phyloP scores from a whole-genome alignment of 2,113 vertebrate species.

The Anoplopoma fimbria region DNA sequence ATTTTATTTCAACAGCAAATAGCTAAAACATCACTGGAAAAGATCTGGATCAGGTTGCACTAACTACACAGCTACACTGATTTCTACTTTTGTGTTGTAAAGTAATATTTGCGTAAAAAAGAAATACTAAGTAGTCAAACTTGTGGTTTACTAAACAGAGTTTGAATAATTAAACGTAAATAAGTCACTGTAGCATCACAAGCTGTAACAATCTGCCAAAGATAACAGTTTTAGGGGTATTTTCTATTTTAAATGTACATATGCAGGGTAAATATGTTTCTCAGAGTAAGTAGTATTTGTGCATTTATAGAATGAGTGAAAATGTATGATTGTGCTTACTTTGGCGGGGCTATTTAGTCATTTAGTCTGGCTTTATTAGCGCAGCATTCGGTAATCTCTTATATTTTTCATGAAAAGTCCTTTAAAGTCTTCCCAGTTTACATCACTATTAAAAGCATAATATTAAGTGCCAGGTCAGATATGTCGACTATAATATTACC shows the following conservation, averaged over 20 bases:
- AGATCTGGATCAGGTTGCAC: background rate
- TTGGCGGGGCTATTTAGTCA: background rate
- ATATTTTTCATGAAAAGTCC: background rate
- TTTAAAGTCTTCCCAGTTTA: background rate
- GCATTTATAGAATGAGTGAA: background rate
- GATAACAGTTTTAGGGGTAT: background rate
- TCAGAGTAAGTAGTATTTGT: background rate
- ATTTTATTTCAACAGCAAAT: background rate
- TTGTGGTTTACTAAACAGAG: background rate
- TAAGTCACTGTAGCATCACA: background rate
- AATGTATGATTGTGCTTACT: background rate
- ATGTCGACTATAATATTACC: too few relatives aligned
- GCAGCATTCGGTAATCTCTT: accelerated
- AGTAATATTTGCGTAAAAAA: background rate
- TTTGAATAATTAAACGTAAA: too few relatives aligned
- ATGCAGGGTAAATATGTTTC: background rate
- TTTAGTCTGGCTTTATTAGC: background rate
- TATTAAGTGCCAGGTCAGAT: too few relatives aligned
- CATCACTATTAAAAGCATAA: background rate
- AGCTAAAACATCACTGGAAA: background rate
- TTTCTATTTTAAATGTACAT: background rate
- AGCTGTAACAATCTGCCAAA: background rate
- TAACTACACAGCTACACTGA: background rate
- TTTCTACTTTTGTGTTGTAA: background rate
- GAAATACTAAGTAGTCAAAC: background rate